Percentiles rank a stretch among this genome's conserved stretches.
phyloP scores from a whole-genome alignment of 2,797 vertebrate species.

The Helostoma temminkii region DNA sequence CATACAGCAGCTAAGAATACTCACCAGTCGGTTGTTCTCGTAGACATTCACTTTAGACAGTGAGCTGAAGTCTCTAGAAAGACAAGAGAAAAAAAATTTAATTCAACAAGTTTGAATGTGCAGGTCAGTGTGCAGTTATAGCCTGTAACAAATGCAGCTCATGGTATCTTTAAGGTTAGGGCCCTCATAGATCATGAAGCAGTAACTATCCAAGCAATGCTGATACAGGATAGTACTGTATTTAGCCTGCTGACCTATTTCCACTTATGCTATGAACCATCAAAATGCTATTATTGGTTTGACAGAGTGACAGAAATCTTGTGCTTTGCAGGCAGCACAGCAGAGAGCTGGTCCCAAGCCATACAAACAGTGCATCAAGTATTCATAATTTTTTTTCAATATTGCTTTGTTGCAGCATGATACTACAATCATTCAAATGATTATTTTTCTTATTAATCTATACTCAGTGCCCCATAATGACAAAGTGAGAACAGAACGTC shows the following conservation, averaged over 20 bases:
- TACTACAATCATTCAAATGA: too few species aligned
- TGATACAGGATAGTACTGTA: conserved; percentile 9
- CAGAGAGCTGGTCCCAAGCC: conserved; percentile 11
- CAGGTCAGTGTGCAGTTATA: not conserved
- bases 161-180: not conserved
- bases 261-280: conserved; percentile 48
- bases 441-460: too few species aligned
- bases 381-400: too few species aligned
- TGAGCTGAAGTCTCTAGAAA: conserved; percentile 91
- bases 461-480: too few species aligned
- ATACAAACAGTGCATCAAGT: too few species aligned
- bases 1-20: conserved; percentile 60
- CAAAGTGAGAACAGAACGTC: too few species aligned
- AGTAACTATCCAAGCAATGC: not conserved
- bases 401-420: too few species aligned
- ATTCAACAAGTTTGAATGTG: not conserved
- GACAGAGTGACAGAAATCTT: conserved; percentile 30
- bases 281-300: conserved; percentile 51
- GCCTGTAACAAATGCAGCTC: not conserved
- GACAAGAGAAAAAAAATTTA: conserved; percentile 34
- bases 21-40: conserved; percentile 97
- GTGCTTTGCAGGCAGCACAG: conserved; percentile 18
- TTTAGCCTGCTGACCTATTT: conserved; percentile 46
- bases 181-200: not conserved
- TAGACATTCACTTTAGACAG: conserved; percentile 97